Percentiles rank a stretch among this genome's conserved stretches.
phyloP scores from a whole-genome alignment of 1,140 invertebrate species.

The Myzus persicae region DNA sequence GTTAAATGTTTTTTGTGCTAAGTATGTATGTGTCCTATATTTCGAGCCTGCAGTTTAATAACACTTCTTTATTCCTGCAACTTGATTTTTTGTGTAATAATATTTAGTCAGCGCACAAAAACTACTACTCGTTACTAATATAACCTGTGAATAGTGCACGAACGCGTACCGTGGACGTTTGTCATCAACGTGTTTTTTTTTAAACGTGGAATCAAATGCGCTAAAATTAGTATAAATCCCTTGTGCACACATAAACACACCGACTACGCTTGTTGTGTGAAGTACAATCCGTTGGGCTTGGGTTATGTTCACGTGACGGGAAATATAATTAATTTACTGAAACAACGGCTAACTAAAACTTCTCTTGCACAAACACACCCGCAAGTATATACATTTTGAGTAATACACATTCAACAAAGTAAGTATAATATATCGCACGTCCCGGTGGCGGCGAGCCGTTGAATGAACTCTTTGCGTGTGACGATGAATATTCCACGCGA shows the following conservation, averaged over 20 bases:
- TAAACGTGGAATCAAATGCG: not conserved
- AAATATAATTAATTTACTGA: slow-evolving; percentile 53
- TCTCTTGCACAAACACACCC: not conserved
- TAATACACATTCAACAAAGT: slow-evolving; percentile 19
- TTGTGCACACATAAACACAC: slow-evolving; percentile 2
- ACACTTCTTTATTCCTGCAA: not conserved
- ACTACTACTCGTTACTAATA: not conserved
- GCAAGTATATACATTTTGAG: not conserved
- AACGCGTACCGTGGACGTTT: not conserved
- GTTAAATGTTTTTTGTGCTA: too few relatives aligned
- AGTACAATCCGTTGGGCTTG: not conserved
- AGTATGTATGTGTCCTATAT: too few relatives aligned
- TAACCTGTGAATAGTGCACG: not conserved
- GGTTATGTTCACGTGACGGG: slow-evolving; percentile 27
- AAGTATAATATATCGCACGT: slow-evolving; percentile 23
- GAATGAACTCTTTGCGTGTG: not conserved
- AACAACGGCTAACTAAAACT: slow-evolving; percentile 20
- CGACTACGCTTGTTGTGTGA: not conserved
- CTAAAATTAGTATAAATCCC: slow-evolving; percentile 10
- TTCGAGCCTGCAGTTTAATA: too few relatives aligned
- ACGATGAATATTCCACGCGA: not conserved
- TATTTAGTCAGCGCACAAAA: not conserved
- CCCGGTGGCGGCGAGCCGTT: not conserved
- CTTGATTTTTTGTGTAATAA: not conserved
- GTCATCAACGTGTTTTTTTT: not conserved